Base-by-base conservation (phyloP, 1,140 invertebrate species). In the Drosophila varians region DNA sequence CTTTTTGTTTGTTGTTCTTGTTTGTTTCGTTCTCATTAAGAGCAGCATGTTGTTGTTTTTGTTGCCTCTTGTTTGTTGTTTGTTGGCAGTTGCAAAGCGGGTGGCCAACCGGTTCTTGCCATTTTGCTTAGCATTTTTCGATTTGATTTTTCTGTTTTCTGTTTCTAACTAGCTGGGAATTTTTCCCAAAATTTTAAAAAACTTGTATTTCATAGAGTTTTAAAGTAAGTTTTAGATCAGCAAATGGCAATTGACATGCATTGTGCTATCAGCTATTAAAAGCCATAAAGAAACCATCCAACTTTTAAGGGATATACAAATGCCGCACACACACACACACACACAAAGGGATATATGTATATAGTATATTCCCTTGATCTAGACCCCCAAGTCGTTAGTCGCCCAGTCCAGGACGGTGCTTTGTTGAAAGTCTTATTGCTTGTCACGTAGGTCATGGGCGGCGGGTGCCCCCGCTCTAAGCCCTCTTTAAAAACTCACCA, bases 371-470 rank as follows among this genome's bases (percentile, higher is more conserved):
- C 46, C 52, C 34, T 84, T 75, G 79, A 84, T 83, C 80, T 76
- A 69, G 57, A 66, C 45, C 61, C 40, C 49, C 65, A 31, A 74
- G 57, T 84, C 64, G 36, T 64, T 74, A 49, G 70, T 73, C 69
- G 69, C 65, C 43, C 64, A 38, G 48, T 49, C 57, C 46, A 18
- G 31, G 60, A 36, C 26, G 64, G 55, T 64, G 55, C 53, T 72
- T 73, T 55, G 69, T 64, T 49, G 58, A 55, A 46, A 56, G 56
- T 86, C 45, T 57, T 36, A 62, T 68, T 60, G 55, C 53, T 54
- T 73, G 79, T 86, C 79, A 84, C 79, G 79, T 84, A 86, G 75
- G 65, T 86, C 80, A 79, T 72, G 69, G 61, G 54, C 60, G 40
- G 28, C 8, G 38, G 12, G 12, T 12, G 31, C 34, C 19, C 45